These are phyloP conservation scores for Resseliella maxima DNA, from an alignment of 2,888 invertebrate species.

Conservation along the genomic window DNA sequence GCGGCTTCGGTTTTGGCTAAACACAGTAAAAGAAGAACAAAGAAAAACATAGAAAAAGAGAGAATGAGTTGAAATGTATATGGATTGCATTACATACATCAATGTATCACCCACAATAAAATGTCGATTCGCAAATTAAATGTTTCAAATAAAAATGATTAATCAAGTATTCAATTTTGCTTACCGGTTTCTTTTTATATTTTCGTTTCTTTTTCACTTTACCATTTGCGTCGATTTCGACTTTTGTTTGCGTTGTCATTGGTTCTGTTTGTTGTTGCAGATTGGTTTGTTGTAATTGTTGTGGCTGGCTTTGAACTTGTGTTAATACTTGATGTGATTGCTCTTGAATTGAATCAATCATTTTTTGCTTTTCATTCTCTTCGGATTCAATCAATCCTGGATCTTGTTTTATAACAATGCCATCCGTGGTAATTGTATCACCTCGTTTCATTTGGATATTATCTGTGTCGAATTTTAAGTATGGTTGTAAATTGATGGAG, in stretches of 20 bases:
- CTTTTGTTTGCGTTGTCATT: conserved; percentile 62
- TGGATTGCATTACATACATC: too few species aligned
- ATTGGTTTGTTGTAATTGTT: not conserved
- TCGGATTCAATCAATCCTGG: conserved; percentile 58
- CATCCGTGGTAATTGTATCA: conserved; percentile 62
- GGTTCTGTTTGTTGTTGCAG: not conserved
- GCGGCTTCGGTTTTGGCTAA: conserved; percentile 79
- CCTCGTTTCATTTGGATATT: conserved; percentile 68
- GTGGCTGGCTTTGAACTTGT: not conserved
- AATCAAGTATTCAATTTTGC: too few species aligned
- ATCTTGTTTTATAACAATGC: conserved; percentile 57
- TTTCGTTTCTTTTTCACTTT: conserved; percentile 79
- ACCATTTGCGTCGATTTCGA: conserved; percentile 60
- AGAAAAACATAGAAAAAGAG: too few species aligned
- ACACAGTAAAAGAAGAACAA: too few species aligned
- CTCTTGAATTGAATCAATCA: conserved; percentile 61
- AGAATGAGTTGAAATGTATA: too few species aligned
- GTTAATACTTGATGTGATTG: not conserved
- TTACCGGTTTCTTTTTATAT: conserved; percentile 85
- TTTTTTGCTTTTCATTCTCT: conserved; percentile 61
- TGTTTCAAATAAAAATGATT: too few species aligned
- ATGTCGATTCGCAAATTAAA: too few species aligned
- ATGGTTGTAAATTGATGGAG: conserved; percentile 73
- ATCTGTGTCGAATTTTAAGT: conserved; percentile 74
- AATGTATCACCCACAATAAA: too few species aligned